Evolutionary conservation across 2,113 vertebrate genomes (phyloP), one percentile per base, ranked within the genome.

Genomic region (Conger conger): DNA sequence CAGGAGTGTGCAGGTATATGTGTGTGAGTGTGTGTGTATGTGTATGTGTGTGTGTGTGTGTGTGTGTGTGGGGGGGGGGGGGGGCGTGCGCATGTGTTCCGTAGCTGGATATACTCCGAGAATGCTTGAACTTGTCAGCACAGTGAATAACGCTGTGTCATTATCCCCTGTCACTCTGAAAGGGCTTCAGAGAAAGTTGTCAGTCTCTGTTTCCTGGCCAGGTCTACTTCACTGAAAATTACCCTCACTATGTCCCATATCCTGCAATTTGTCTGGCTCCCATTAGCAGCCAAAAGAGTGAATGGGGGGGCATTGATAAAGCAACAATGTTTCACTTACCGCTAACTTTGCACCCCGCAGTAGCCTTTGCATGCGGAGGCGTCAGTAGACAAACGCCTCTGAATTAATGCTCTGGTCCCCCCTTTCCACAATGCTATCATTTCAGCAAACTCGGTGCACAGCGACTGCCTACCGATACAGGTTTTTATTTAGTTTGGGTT

Each of bases 291-390:
- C 83, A n/a, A 82, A 60, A 42, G 76, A 84, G 11, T 30, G 15
- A 78, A 63, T 27, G 77, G 79, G 79, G 35, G 30, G 63, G 8
- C 79, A 79, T 76, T 36, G 84, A 85, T 85, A 73, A 60, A 73
- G 60, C 45, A 76, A 85, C 45, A 76, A 37, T 86, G 79, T 54
- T 76, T 42, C 68, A 77, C 68, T 86, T 82, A 82, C 68, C n/a
- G 16, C 78, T 50, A 60, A 77, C 68, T 73, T 37, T 38, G 77
- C 36, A 36, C 36, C 37, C 77, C 40, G 35, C 20, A 40, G 77
- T 79, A 33, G 77, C 77, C 37, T 79, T 79, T 38, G 77, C 77
- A 15, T 80, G 78, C 37, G 36, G 76, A 73, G 42, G 45, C 60
- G 76, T 76, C n/a, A 53, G n/a, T 42, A 37, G 76, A 23, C 76